Evolutionary conservation across 2,113 vertebrate species (phyloP), one percentile per base, ranked within the genome.

Genomic region (Grammomys dolichurus): DNA sequence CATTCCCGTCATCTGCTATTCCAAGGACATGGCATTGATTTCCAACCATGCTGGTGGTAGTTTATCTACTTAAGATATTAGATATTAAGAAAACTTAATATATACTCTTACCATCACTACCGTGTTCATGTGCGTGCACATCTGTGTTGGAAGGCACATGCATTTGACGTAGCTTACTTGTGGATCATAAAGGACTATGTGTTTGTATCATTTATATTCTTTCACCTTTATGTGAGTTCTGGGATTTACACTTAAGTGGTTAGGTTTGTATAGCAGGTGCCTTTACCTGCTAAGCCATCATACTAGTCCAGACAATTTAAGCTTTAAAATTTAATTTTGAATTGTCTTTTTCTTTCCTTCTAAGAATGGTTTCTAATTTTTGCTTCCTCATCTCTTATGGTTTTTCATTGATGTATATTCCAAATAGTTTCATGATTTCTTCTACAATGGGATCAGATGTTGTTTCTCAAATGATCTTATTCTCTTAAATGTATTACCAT

Each of bases 311-410:
- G 31, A 87, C 17, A 51, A 46, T 7, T 12, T 13, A 48, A 87
- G 28, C 63, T 85, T 92, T 48, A 70, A 85, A 40, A 86, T 90
- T 90, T 31, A 85, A 70, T 72, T 94, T 48, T 72, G 69, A 58
- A 60, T 93, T 63, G 70, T 80, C 56, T 78, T 91, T 85, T 82
- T 51, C 40, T 51, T 63, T 96, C 48, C 5, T 46, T 33, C 60
- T 51, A 65, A 67, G 88, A 88, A 91, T 16, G 17, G 3, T 93
- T 90, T 80, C 36, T 87, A 76, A 76, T 22, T 14, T 31, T 70
- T 36, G 36, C 36, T 4, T 89, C 36, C 65, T 76, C 11, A 28
- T 80, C 80, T 93, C 65, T 91, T 22, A 0, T n/a, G 70, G 19
- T 48, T 82, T 91, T 7, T 85, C 65, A 12, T 4, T 89, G 31